Evolutionary conservation across 2,888 invertebrate genomes (phyloP).

Genomic region (Reticulitermes lucifugus): DNA sequence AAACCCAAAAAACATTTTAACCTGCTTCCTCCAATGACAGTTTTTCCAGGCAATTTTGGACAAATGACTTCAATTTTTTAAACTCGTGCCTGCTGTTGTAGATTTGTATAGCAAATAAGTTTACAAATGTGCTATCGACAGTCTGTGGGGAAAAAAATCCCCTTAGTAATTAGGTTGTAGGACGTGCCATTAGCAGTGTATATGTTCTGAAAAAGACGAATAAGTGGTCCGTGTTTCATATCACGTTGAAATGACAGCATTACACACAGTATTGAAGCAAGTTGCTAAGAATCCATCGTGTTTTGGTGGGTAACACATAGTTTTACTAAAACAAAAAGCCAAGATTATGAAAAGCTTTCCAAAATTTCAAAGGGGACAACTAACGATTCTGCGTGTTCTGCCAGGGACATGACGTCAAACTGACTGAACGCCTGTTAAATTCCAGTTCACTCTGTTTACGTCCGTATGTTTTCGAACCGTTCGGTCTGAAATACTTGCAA

Average conservation of each 20-base stretch:
- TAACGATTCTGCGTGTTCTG: not conserved
- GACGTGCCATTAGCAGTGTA: no score
- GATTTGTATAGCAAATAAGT: no score
- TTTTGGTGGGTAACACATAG: not conserved
- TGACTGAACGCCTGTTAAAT: not conserved
- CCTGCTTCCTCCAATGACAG: no score
- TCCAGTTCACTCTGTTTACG: not conserved
- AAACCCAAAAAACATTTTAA: no score
- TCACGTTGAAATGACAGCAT: not conserved
- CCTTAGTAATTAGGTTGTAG: no score
- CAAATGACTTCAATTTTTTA: no score
- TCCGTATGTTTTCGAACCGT: not conserved
- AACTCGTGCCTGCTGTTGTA: no score
- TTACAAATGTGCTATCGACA: no score
- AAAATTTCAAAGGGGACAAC: not conserved
- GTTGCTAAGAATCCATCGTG: not conserved
- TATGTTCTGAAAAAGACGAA: no score
- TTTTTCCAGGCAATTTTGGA: no score
- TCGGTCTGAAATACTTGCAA: no score
- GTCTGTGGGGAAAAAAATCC: no score
- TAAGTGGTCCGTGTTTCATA: not conserved
- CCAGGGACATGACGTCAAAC: not conserved
- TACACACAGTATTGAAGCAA: not conserved
- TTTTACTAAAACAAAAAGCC: not conserved
- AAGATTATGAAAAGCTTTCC: slow-evolving; percentile 9